Evolutionary conservation across 2,888 invertebrate genomes (phyloP), one percentile per base, ranked within the genome.

Genomic region (Brachyptera risi): DNA sequence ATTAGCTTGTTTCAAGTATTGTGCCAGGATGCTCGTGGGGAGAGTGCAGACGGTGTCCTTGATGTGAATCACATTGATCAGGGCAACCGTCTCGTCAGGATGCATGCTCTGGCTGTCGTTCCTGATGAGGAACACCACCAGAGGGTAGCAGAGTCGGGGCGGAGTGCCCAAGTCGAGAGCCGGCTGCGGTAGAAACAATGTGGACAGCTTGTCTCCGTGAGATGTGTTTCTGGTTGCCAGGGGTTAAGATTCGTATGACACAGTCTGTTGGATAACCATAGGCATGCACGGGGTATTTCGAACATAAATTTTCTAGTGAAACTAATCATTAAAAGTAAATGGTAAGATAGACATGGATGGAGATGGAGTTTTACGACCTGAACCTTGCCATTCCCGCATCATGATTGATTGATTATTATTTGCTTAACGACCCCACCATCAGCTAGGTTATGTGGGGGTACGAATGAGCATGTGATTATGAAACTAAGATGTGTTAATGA

Each of bases 1-100:
- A 69, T 87, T 88, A 51, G 88, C 88, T 75, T 91, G 90, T 73
- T 92, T 92, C 64, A 92, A 78, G 76, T 90, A 92, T 76, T 92
- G 92, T 50, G 90, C 88, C 68, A 92, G 81, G 70, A 92, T 84
- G 69, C 89, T 88, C 68, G 92, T 91, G 56, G 88, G 87, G 68
- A 90, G 77, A 37, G 87, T 83, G 74, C 91, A 91, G 64, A 88
- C 84, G 42, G 86, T 83, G 76, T 92, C 92, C 71, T 86, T 84
- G 65, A 93, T 86, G 74, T 92, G 93, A 13, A 92, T 83, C 56
- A 92, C 87, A 70, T 86, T 90, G 68, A 92, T 85, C 68, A 91
- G 76, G 64, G 90, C 87, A 69, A 91, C 88, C 68, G 88, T 88
- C 74, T 89, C 88, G 71, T 88, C 88, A n/a, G 88, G 88, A 75